Evolutionary conservation across 2,113 vertebrate genomes (phyloP).

Genomic region (Rhinopithecus roxellana): DNA sequence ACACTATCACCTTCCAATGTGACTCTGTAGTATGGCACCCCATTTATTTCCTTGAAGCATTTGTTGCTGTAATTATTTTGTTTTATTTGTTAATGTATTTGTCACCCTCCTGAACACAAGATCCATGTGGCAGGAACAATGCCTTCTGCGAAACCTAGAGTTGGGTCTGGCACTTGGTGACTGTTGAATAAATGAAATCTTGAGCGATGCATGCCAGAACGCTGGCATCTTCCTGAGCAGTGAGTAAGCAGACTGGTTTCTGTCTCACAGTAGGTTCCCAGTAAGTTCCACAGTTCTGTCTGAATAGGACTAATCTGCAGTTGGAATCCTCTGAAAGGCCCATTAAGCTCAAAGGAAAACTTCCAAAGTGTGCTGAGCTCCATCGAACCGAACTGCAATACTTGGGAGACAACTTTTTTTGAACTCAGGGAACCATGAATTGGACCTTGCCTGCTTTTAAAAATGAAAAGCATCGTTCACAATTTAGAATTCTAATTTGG

Average conservation of each 20-base stretch:
- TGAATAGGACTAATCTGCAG: neutral
- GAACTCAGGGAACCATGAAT: conserved; percentile 51
- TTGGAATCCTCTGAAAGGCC: conserved; percentile 24
- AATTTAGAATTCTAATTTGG: conserved; percentile 63
- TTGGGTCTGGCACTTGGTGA: neutral
- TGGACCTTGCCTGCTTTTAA: conserved; percentile 43
- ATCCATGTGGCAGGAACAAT: neutral
- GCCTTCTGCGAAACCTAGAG: neutral
- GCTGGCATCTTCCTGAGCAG: neutral
- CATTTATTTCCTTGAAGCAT: neutral
- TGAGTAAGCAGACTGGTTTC: neutral
- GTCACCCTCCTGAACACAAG: neutral
- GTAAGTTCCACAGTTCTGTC: neutral
- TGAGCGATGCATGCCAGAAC: neutral
- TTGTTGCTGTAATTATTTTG: neutral
- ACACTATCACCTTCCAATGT: neutral
- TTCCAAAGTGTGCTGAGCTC: neutral
- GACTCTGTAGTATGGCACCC: neutral
- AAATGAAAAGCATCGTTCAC: conserved; percentile 33
- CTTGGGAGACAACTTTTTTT: neutral
- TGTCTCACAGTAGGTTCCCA: neutral
- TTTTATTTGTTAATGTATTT: neutral
- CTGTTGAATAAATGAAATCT: neutral
- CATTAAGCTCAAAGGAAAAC: conserved; percentile 24
- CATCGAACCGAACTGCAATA: neutral